Base-by-base conservation (phyloP, 2,797 vertebrate genomes). In the Enteromius unitaeniatus region DNA sequence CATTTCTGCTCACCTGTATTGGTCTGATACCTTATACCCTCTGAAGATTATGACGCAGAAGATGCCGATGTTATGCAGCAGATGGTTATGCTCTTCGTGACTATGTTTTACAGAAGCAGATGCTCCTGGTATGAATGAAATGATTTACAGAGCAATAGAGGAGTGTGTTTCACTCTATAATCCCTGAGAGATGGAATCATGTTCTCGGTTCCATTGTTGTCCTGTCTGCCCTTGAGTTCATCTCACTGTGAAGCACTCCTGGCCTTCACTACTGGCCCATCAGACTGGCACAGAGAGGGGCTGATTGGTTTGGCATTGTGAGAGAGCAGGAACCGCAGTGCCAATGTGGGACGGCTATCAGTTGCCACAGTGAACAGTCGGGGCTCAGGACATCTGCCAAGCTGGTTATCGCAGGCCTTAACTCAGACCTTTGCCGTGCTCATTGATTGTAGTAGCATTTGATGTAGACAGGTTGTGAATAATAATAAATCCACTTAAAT, bases 121-220 rank as follows among this genome's bases (percentile, higher is more conserved):
- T 79, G 62, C 68, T 80, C 17, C 13, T 70, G 77, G 49, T 87
- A 84, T 82, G 65, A 73, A 84, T 85, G 9, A 81, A 86, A 67
- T 73, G 21, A 85, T 89, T 88, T 85, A 83, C 78, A 64, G 55
- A 69, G 82, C 70, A 88, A 88, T 73, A 86, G 47, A 83, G 76
- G 69, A 69, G 67, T 65, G 77, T 79, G 68, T 85, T 79, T 80
- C 21, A 15, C 75, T 78, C 26, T 45, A 62, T 91, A 90, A 91
- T 92, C 89, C 62, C 55, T 14, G 60, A 78, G 75, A 79, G 65
- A 65, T 45, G 51, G 42, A 82, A 74, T 26, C 26, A 13, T 85
- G 74, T 78, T 75, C 67, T 31, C 51, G 7, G 68, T 31, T 10
- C 68, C 64, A 79, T 40, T 49, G 60, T 23, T 31, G 60, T 77